Evolutionary conservation across 2,888 invertebrate species (phyloP).

Genomic region (Vannuccia rotundouncinata): DNA sequence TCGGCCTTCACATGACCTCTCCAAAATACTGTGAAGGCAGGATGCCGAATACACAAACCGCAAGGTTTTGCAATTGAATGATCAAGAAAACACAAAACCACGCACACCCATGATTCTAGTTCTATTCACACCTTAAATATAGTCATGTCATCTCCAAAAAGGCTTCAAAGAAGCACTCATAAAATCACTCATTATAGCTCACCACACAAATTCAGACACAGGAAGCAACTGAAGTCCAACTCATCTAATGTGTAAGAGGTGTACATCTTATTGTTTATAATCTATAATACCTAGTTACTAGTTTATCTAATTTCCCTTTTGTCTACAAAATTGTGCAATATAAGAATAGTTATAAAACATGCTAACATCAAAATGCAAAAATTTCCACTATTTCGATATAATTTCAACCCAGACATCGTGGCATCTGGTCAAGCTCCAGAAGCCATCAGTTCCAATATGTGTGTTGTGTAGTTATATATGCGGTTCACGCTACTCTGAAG

Average conservation of each 20-base stretch:
- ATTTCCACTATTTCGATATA: background rate
- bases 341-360: background rate
- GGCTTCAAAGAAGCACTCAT: constrained; percentile 17
- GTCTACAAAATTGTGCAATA: background rate
- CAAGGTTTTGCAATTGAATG: constrained; percentile 2
- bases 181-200: constrained; percentile 1
- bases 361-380: background rate
- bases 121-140: background rate
- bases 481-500: background rate
- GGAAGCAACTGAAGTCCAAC: constrained; percentile 1
- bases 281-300: background rate
- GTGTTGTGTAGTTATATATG: constrained; percentile 12
- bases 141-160: constrained; percentile 21
- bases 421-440: background rate
- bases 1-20: background rate
- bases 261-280: constrained; percentile 16
- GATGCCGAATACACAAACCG: constrained; percentile 10
- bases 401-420: background rate
- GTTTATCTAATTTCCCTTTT: constrained; percentile 11
- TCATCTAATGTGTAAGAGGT: constrained; percentile 5
- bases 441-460: background rate
- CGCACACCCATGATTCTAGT: background rate
- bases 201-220: background rate
- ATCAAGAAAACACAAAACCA: constrained; percentile 21
- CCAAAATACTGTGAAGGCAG: background rate